A percentile compares a stretch with the other conserved stretches of the same genome.
Conservation (phyloP, 2,888 invertebrate species). For the Hirtodrosophila confusa region DNA sequence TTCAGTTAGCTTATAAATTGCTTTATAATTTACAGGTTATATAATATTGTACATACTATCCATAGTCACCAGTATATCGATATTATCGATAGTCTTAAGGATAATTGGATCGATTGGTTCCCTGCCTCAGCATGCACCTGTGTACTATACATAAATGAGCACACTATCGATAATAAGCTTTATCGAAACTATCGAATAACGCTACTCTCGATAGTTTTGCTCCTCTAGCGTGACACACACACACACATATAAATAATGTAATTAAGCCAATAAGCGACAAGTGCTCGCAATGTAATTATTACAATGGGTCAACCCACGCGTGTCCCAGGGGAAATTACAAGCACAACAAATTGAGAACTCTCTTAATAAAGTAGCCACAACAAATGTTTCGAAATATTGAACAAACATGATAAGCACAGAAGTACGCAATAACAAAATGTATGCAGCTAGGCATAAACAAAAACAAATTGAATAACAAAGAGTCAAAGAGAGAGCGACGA, state of each 20-base stretch:
- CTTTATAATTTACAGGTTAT: too few relatives aligned
- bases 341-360: conserved; percentile 8
- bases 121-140: too few relatives aligned
- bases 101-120: too few relatives aligned
- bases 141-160: too few relatives aligned
- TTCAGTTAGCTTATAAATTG: too few relatives aligned
- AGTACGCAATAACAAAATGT: conserved; percentile 43
- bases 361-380: conserved; percentile 41
- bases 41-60: too few relatives aligned
- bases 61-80: too few relatives aligned
- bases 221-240: too few relatives aligned
- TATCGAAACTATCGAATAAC: too few relatives aligned
- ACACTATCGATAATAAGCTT: too few relatives aligned
- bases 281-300: conserved; percentile 42
- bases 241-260: neutral
- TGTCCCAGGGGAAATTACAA: conserved; percentile 35
- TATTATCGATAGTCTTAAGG: too few relatives aligned
- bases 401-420: conserved; percentile 39
- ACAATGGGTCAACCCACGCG: conserved; percentile 32
- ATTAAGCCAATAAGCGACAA: conserved; percentile 40
- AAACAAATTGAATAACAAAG: conserved; percentile 56
- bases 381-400: conserved; percentile 37
- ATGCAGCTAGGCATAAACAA: conserved; percentile 64
- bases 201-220: too few relatives aligned
- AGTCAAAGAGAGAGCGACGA: conserved; percentile 9